A percentile compares a stretch with the other conserved stretches of the same genome.
phyloP scores from a whole-genome alignment of 2,797 vertebrate species.

The Bufotes viridis region DNA sequence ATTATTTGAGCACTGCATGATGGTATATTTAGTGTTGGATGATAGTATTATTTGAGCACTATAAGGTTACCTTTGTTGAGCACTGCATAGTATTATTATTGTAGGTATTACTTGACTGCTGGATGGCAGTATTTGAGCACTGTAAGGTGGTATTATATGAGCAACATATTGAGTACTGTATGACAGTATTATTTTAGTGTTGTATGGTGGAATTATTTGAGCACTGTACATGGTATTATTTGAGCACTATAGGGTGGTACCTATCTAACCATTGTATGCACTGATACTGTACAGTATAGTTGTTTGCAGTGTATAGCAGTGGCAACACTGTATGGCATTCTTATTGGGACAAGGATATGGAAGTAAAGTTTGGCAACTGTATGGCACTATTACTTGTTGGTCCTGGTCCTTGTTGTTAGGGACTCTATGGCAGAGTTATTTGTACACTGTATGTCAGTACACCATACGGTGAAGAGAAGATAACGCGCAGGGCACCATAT shows the following conservation, averaged over 20 bases:
- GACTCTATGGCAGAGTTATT: not conserved
- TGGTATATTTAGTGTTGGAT: too few species aligned
- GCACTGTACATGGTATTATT: not conserved
- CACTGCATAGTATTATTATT: too few species aligned
- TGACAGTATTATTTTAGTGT: not conserved
- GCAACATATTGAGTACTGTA: too few species aligned
- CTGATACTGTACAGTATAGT: not conserved
- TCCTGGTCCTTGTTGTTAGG: too few species aligned
- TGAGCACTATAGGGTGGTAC: not conserved
- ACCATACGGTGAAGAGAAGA: not conserved
- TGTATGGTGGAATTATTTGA: too few species aligned
- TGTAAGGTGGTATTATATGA: too few species aligned
- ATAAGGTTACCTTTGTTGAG: too few species aligned
- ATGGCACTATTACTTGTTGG: not conserved
- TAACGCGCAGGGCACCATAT: not conserved
- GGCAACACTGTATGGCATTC: not conserved
- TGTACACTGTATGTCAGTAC: not conserved
- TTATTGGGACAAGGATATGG: not conserved
- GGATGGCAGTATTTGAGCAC: not conserved
- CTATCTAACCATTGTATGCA: too few species aligned
- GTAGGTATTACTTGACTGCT: too few species aligned
- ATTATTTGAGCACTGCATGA: too few species aligned
- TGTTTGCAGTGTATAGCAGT: not conserved
- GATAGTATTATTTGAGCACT: not conserved
- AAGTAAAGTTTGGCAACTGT: not conserved